Evolutionary conservation across 1,140 invertebrate species (phyloP), one percentile per base, ranked within the genome.

Genomic region (Atta cephalotes): DNA sequence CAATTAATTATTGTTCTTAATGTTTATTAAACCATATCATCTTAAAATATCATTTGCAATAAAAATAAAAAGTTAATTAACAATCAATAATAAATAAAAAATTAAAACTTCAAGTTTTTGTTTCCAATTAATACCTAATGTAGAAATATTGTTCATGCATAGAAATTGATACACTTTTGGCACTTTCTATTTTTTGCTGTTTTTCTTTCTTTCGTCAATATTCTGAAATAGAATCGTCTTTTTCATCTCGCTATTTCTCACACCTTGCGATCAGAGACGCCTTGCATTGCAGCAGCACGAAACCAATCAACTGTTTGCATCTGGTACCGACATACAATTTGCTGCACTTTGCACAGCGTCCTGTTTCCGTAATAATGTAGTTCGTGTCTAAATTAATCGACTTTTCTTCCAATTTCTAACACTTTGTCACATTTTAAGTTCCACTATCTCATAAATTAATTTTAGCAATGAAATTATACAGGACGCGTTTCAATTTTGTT

Each of bases 261-360:
- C 58, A 51, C 18, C 14, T 84, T 63, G 28, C 80, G 70, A 84
- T 76, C 56, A 56, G 74, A 74, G 70, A 84, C 39, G 56, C 56
- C 80, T 76, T 56, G 39, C 70, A 76, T 28, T 25, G 56, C 39
- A 31, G 35, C 53, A 35, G 56, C 63, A 76, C 51, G 66, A 88
- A 88, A 88, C 76, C 86, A 88, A 88, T 88, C 87, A 88, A 88
- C 87, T 88, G 71, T 88, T 87, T 87, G 86, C 76, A 88, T 88
- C 85, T 88, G 87, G 87, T 72, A 62, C 45, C 85, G 87, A 88
- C 87, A 63, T 82, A 87, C 85, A 80, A 95, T 95, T 95, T 94
- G 94, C 95, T 72, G 63, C 56, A 76, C 16, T 85, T 85, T 80
- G 25, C 76, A 66, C 62, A 16, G 31, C 72, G 79, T 85, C 51